Evolutionary conservation across 1,140 invertebrate genomes (phyloP).

Genomic region (Drosophila punjabiensis): DNA sequence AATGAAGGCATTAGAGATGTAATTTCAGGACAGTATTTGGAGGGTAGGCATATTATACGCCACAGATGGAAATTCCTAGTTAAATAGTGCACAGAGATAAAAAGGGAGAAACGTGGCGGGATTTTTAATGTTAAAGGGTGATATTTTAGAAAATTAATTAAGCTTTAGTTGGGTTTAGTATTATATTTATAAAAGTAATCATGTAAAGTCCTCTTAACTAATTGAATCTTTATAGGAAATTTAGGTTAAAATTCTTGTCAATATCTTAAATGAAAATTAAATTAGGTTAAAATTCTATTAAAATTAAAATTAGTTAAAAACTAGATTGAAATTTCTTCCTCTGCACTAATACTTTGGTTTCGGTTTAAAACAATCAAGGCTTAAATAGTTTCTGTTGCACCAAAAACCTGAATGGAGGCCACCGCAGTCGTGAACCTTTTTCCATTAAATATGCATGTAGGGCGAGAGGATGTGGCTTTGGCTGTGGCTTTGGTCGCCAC

Average conservation of each 20-base stretch:
- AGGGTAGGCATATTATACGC: slow-evolving; percentile 14
- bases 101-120: too few relatives aligned
- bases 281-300: too few relatives aligned
- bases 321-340: not conserved
- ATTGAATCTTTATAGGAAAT: not conserved
- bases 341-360: slow-evolving; percentile 7
- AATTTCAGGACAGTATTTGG: slow-evolving; percentile 25
- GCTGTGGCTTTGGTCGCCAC: slow-evolving; percentile 10
- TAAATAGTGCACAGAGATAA: slow-evolving; percentile 24
- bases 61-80: not conserved
- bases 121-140: not conserved
- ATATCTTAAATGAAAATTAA: too few relatives aligned
- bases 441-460: slow-evolving; percentile 19
- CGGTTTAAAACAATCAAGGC: slow-evolving; percentile 22
- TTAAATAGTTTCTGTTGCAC: slow-evolving; percentile 26
- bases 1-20: slow-evolving; percentile 39
- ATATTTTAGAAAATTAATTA: not conserved
- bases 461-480: slow-evolving; percentile 1
- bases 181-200: not conserved
- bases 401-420: slow-evolving; percentile 5
- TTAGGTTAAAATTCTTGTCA: too few relatives aligned
- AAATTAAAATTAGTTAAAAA: too few relatives aligned
- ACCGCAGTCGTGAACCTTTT: slow-evolving; percentile 9
- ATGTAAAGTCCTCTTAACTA: not conserved
- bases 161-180: not conserved